These are phyloP conservation scores for Camelus dromedarius DNA, from an alignment of 2,113 vertebrate genomes.

Conservation along the genomic window DNA sequence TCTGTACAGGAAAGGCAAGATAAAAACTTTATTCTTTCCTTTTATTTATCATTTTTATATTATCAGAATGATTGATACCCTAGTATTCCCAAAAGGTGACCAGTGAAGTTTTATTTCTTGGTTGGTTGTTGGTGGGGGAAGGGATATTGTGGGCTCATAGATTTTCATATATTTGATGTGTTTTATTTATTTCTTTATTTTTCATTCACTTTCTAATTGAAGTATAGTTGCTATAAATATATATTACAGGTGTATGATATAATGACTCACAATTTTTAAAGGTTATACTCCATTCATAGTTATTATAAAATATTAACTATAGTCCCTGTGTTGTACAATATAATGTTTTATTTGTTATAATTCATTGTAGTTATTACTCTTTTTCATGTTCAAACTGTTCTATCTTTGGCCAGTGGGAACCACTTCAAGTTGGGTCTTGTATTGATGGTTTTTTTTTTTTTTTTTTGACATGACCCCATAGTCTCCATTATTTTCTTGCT, in stretches of 20 bases:
- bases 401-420: background rate
- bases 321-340: background rate
- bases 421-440: background rate
- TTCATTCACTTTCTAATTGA: background rate
- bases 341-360: background rate
- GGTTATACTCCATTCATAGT: background rate
- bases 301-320: background rate
- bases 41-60: conserved; percentile 20
- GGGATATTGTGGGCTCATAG: background rate
- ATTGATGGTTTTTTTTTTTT: background rate
- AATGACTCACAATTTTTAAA: background rate
- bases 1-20: background rate
- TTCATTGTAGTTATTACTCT: background rate
- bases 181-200: background rate
- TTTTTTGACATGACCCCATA: background rate
- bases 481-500: background rate
- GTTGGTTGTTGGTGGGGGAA: background rate
- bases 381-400: background rate
- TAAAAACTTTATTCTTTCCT: background rate
- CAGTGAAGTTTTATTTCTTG: background rate
- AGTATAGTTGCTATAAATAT: background rate
- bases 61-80: background rate
- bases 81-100: background rate
- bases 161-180: background rate
- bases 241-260: background rate